Evolutionary conservation across 2,113 vertebrate species (phyloP).

Genomic region (Heterotis niloticus): DNA sequence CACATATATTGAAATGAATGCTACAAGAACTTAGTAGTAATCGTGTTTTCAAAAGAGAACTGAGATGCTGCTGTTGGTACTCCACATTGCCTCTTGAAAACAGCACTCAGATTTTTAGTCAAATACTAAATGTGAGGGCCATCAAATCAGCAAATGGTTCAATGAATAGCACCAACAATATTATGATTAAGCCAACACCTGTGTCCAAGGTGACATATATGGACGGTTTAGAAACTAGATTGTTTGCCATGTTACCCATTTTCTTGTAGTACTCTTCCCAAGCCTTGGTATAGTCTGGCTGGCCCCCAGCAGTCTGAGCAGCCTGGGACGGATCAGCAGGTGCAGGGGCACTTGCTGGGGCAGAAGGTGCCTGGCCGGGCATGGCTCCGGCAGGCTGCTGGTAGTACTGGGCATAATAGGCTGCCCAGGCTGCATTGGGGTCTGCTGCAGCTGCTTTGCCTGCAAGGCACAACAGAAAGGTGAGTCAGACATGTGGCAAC

Average conservation of each 20-base stretch:
- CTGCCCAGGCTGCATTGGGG: constrained; percentile 86
- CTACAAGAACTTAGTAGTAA: too few relatives aligned
- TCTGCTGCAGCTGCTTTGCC: constrained; percentile 78
- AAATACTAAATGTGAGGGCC: too few relatives aligned
- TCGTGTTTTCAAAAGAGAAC: too few relatives aligned
- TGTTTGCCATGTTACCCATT: constrained; percentile 59
- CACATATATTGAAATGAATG: too few relatives aligned
- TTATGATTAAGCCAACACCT: too few relatives aligned
- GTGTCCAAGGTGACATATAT: background rate
- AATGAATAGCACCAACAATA: too few relatives aligned
- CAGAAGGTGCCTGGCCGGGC: constrained; percentile 66
- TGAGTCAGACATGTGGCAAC: constrained; percentile 21
- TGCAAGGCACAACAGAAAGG: constrained; percentile 42
- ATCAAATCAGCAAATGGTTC: too few relatives aligned
- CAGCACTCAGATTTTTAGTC: too few relatives aligned
- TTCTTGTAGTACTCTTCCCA: constrained; percentile 95
- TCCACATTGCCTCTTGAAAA: too few relatives aligned
- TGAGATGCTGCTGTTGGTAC: too few relatives aligned
- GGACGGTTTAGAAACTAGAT: background rate
- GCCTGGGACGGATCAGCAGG: constrained; percentile 69
- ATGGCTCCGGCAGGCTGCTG: constrained; percentile 78
- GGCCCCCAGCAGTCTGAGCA: constrained; percentile 65
- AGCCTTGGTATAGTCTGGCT: constrained; percentile 89
- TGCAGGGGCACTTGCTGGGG: constrained; percentile 65
- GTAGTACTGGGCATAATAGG: constrained; percentile 89